Percentiles rank a stretch among this genome's conserved stretches.
phyloP scores from a whole-genome alignment of 1,140 invertebrate genomes.

The Ridgeia piscesae region DNA sequence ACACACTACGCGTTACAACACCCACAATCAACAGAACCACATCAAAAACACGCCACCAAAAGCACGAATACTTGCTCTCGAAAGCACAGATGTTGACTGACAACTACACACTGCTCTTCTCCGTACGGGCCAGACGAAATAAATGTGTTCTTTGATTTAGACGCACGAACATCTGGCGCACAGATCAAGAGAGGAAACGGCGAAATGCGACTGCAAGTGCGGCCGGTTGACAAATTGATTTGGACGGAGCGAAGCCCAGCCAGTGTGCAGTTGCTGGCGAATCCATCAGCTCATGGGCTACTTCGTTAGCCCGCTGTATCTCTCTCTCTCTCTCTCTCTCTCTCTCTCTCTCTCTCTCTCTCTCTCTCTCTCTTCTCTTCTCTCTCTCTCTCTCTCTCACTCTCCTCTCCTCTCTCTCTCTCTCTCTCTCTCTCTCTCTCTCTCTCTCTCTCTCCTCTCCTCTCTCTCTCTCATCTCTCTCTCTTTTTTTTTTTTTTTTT shows the following conservation, averaged over 20 bases:
- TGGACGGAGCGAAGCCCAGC: neutral
- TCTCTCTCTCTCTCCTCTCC: no score
- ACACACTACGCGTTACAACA: neutral
- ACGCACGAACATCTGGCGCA: neutral
- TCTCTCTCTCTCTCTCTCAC: no score
- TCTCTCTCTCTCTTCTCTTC: no score
- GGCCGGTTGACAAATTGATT: neutral
- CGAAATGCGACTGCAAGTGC: neutral
- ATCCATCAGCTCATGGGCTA: neutral
- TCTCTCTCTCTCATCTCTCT: no score
- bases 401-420: no score
- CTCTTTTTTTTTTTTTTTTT: no score
- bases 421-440: no score
- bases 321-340: no score
- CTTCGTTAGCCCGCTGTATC: neutral
- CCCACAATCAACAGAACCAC: neutral
- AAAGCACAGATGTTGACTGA: neutral
- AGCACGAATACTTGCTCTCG: neutral
- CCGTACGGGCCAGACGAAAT: neutral
- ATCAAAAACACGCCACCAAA: neutral
- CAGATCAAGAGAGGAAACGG: slow-evolving; percentile 3
- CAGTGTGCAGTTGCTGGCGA: neutral
- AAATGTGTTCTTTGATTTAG: slow-evolving; percentile 1
- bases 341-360: no score
- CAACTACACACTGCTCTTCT: neutral